Evolutionary conservation across 2,113 vertebrate species (phyloP).

Genomic region (Ophiodon elongatus): DNA sequence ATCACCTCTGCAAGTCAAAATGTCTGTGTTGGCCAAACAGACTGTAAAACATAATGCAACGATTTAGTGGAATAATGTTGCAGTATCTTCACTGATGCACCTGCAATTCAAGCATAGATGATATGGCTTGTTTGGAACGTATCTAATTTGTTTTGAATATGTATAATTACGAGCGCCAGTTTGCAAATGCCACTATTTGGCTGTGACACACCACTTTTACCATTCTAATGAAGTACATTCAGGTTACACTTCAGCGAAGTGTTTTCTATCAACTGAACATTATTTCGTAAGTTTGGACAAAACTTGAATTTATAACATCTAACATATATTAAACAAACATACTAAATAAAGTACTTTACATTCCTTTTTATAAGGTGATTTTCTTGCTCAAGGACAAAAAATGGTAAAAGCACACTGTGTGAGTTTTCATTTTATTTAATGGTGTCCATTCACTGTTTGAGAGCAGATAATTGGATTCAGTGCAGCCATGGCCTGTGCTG

Average conservation of each 20-base stretch:
- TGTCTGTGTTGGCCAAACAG: neutral
- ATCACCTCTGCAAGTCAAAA: neutral
- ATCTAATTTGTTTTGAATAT: neutral
- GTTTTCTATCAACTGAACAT: neutral
- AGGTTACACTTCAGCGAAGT: neutral
- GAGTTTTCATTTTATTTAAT: constrained; percentile 30
- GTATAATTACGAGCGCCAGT: neutral
- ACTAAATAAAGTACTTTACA: neutral
- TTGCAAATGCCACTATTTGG: neutral
- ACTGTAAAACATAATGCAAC: neutral
- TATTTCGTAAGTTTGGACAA: neutral
- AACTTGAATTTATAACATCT: neutral
- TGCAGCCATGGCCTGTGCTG: constrained; percentile 34
- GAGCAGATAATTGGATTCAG: constrained; percentile 50
- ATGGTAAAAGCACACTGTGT: neutral
- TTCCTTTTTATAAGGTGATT: neutral
- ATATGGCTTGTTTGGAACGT: neutral
- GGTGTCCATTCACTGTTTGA: constrained; percentile 30
- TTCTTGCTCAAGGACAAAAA: constrained; percentile 32
- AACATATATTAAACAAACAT: neutral
- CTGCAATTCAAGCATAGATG: neutral
- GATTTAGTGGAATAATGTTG: neutral
- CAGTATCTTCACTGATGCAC: neutral
- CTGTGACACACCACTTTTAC: neutral
- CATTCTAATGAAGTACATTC: neutral